phyloP scores from a whole-genome alignment of 2,888 invertebrate genomes.

The Cylloceria caligata region DNA sequence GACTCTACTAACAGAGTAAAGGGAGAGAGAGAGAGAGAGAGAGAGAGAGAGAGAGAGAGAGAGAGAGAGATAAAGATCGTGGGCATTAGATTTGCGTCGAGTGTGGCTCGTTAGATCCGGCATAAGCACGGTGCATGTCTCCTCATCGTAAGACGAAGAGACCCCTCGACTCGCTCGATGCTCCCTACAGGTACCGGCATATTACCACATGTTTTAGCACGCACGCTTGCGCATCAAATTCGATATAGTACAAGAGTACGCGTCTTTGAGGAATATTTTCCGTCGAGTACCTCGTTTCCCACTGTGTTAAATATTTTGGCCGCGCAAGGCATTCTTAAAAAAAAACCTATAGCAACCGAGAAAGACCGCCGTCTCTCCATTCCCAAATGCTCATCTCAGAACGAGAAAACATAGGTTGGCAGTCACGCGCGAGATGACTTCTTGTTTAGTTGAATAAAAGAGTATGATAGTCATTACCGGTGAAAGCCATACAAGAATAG shows the following conservation, averaged over 20 bases:
- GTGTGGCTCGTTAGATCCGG: conserved; percentile 81
- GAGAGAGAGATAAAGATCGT: conserved; percentile 64
- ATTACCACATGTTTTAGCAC: conserved; percentile 54
- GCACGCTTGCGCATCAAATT: conserved; percentile 56
- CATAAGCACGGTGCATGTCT: conserved; percentile 83
- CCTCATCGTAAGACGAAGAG: conserved; percentile 73
- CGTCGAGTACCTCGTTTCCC: not conserved
- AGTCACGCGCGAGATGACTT: conserved; percentile 37
- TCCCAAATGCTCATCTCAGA: conserved; percentile 22
- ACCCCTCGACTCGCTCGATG: conserved; percentile 50
- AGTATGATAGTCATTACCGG: not conserved
- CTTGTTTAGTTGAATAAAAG: conserved; percentile 35
- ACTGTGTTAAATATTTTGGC: not conserved
- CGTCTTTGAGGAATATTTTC: conserved; percentile 39
- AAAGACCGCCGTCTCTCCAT: conserved; percentile 22
- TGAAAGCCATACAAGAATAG: not conserved
- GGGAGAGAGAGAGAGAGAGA: no score
- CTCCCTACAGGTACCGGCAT: conserved; percentile 21
- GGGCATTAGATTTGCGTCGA: conserved; percentile 77
- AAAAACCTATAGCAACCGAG: not conserved
- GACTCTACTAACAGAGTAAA: conserved; percentile 21
- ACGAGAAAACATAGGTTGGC: conserved; percentile 33
- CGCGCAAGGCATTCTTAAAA: not conserved
- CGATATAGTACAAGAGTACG: conserved; percentile 32
- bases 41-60: conserved; percentile 38